Evolutionary conservation across 1,140 invertebrate species (phyloP).

Genomic region (Saccostrea echinata): DNA sequence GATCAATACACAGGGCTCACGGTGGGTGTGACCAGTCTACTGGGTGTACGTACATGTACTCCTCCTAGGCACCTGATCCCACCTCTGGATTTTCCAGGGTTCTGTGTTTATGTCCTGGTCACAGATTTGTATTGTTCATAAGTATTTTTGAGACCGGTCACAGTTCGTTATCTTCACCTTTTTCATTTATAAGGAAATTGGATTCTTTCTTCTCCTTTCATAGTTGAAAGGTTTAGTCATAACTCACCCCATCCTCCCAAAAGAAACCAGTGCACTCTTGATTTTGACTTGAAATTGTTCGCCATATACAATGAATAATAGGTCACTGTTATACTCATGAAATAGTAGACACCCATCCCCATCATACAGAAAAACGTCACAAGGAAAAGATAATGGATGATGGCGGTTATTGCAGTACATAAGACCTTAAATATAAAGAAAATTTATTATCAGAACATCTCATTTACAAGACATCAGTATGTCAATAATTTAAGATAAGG

Average conservation of each 20-base stretch:
- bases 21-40: too few species aligned
- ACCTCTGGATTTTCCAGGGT: too few species aligned
- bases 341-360: neutral
- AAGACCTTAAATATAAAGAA: neutral
- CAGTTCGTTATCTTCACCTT: too few species aligned
- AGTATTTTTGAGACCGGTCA: too few species aligned
- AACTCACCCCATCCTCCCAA: slow-evolving; percentile 37
- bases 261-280: slow-evolving; percentile 34
- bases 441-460: neutral
- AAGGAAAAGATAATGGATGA: slow-evolving; percentile 43
- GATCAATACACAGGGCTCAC: too few species aligned
- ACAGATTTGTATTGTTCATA: too few species aligned
- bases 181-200: too few species aligned
- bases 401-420: slow-evolving; percentile 25
- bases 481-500: neutral
- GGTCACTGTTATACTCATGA: slow-evolving; percentile 30
- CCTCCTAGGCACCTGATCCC: too few species aligned
- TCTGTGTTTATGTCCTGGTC: too few species aligned
- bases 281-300: slow-evolving; percentile 29
- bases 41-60: too few species aligned
- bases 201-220: too few species aligned
- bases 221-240: too few species aligned
- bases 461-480: neutral
- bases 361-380: slow-evolving; percentile 38
- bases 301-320: neutral